Evolutionary conservation across 1,140 invertebrate genomes (phyloP), one percentile per base, ranked within the genome.

Genomic region (Lepidurus couesii): DNA sequence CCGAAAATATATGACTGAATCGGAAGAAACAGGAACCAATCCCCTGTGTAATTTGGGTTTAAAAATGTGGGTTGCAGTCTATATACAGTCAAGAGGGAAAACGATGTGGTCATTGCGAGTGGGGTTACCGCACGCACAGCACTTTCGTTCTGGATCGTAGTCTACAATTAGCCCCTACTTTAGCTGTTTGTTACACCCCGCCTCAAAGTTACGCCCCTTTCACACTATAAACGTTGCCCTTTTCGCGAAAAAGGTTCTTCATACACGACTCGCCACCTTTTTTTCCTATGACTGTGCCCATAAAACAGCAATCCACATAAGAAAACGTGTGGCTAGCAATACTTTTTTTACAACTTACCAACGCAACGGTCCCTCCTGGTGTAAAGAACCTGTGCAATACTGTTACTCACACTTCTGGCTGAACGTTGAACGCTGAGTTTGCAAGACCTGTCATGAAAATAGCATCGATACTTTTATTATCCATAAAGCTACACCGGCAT

Each of bases 131-230:
- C 53, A 65, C 53, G 53, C 53, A 65, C 8, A 7, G 16, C 53
- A 65, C 53, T 21, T 34, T 65, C 16, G 53, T 21, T 65, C 21
- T n/a, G 53, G 53, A n/a, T 65, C 53, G 53, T 65, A 65, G 53
- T 16, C 53, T 65, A 65, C 53, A 65, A 65, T 65, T 65, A 65
- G n/a, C 53, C 53, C 53, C 53, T 65, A 65, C 53, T 65, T 65
- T 65, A 65, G 53, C 53, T 65, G 53, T 65, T 65, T 65, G 53
- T 21, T 65, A 21, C 53, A 65, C 53, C 53, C 53, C 53, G 53
- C 53, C 13, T 65, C 13, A 21, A 7, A 16, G 53, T 65, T 65
- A 65, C 53, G 53, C 53, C 53, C 53, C 53, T 65, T 65, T 65
- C 53, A 65, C 53, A 21, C 53, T 65, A 65, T 65, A 65, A 65